Evolutionary conservation across 2,113 vertebrate genomes (phyloP).

Genomic region (Catharus minimus): DNA sequence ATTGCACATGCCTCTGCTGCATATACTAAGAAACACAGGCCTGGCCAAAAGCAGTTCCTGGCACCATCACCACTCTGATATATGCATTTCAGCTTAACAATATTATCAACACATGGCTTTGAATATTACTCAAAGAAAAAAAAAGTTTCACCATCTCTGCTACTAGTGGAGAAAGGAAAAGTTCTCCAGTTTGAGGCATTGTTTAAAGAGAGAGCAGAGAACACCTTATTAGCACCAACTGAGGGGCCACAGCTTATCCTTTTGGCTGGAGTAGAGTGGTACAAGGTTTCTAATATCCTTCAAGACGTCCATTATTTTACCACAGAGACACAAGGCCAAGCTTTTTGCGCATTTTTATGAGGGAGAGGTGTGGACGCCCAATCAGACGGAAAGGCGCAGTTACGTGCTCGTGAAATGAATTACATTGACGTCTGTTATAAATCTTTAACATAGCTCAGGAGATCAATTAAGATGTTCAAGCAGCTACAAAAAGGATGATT

Average conservation of each 20-base stretch:
- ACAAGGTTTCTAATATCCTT: constrained; percentile 17
- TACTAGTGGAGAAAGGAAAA: not conserved
- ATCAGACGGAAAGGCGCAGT: constrained; percentile 24
- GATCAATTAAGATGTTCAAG: constrained; percentile 83
- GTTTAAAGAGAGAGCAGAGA: not conserved
- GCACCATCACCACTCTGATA: constrained; percentile 42
- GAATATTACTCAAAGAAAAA: not conserved
- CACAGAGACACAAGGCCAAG: not conserved
- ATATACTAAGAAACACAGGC: constrained; percentile 58
- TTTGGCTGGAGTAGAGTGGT: not conserved
- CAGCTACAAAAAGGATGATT: constrained; percentile 82
- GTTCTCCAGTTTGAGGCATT: not conserved
- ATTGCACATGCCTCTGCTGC: constrained; percentile 55
- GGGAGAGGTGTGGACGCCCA: not conserved
- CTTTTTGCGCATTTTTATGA: constrained; percentile 1
- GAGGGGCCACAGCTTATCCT: not conserved
- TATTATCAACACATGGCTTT: constrained; percentile 49
- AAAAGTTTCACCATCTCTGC: not conserved
- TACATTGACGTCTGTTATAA: constrained; percentile 69
- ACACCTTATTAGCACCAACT: not conserved
- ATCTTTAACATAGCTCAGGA: constrained; percentile 81
- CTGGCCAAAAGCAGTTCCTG: constrained; percentile 63
- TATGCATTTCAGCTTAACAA: constrained; percentile 59
- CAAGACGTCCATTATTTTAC: constrained; percentile 39
- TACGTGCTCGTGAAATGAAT: constrained; percentile 61